phyloP scores from a whole-genome alignment of 2,113 vertebrate species.

The Gallinago undulata region DNA sequence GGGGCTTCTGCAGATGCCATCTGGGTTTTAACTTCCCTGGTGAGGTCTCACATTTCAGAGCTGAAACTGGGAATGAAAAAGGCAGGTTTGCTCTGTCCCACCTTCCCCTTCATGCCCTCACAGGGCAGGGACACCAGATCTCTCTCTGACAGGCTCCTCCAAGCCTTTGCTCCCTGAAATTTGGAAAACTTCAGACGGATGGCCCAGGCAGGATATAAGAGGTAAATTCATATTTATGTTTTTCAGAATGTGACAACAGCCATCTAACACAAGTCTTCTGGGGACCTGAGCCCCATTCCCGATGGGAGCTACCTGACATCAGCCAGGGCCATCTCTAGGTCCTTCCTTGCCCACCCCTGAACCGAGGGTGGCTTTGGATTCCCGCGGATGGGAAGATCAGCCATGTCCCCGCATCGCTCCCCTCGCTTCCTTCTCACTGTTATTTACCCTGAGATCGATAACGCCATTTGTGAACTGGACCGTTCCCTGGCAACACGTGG shows the following conservation, averaged over 20 bases:
- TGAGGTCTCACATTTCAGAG: not conserved
- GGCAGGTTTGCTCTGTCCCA: not conserved
- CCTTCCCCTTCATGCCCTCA: not conserved
- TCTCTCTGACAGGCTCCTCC: fast-evolving
- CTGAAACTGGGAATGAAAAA: not conserved
- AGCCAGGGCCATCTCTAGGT: fast-evolving
- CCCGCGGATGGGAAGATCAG: not conserved
- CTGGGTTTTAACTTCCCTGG: not conserved
- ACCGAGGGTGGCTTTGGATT: not conserved
- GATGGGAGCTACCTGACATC: fast-evolving
- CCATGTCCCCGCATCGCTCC: conserved; percentile 39
- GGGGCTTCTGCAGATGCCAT: not conserved
- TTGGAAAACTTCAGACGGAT: not conserved
- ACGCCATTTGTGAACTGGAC: conserved; percentile 10
- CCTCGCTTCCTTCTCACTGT: not conserved
- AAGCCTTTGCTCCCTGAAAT: not conserved
- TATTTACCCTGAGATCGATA: conserved; percentile 55
- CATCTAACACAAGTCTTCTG: fast-evolving
- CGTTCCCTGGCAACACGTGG: conserved; percentile 69
- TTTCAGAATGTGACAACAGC: not conserved
- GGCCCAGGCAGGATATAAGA: not conserved
- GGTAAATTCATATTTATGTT: not conserved
- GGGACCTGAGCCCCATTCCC: fast-evolving
- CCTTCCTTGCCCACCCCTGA: not conserved
- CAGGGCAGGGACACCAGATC: not conserved